Conservation (phyloP, 2,113 vertebrate species). For the Paedocypris sp. region DNA sequence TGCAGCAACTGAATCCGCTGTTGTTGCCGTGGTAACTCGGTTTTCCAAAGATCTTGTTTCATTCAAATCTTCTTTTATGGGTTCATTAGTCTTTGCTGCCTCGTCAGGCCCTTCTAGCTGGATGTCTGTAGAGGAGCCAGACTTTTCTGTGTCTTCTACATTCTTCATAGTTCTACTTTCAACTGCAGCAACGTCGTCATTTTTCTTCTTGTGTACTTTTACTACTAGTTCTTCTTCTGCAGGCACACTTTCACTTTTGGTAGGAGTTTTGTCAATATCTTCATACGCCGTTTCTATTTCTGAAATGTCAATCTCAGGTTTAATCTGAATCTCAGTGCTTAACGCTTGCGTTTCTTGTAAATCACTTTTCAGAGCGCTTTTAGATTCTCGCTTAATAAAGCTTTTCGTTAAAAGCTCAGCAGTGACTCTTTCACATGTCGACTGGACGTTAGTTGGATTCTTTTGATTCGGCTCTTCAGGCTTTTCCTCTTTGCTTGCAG, state of each 20-base stretch:
- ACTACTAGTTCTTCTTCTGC: slow-evolving; percentile 3
- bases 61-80: too few species aligned
- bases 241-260: slow-evolving; percentile 9
- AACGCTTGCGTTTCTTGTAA: not conserved
- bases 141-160: too few species aligned
- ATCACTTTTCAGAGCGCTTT: not conserved
- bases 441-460: slow-evolving; percentile 9
- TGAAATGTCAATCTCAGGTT: not conserved
- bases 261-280: not conserved
- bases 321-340: not conserved
- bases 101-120: too few species aligned
- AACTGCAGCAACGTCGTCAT: too few species aligned
- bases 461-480: slow-evolving; percentile 7
- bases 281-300: not conserved
- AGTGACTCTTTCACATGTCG: not conserved
- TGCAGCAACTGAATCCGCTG: too few species aligned
- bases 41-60: too few species aligned
- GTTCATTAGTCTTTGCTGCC: too few species aligned
- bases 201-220: slow-evolving; percentile 1
- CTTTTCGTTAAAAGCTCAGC: not conserved
- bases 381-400: not conserved
- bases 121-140: too few species aligned
- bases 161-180: too few species aligned
- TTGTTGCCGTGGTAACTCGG: too few species aligned
- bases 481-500: not conserved